Conservation (phyloP, 2,797 vertebrate genomes). For the Neosalanx taihuensis region DNA sequence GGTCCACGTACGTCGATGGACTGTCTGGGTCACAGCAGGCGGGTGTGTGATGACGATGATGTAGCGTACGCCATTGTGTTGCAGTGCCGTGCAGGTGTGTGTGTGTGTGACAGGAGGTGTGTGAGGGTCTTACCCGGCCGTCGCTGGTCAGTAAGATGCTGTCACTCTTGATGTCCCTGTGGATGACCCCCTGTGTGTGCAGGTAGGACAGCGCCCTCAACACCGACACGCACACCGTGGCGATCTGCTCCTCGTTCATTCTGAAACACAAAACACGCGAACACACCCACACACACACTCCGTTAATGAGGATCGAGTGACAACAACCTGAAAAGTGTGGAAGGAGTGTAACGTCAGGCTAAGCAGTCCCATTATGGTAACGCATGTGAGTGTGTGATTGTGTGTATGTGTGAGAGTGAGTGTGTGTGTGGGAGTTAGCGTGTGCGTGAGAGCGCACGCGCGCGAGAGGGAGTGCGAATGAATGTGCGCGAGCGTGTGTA, state of each 20-base stretch:
- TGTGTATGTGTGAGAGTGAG: too few relatives aligned
- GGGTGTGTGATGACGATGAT: not conserved
- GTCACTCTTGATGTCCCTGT: conserved; percentile 98
- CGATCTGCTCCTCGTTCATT: conserved; percentile 99
- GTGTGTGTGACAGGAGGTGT: conserved; percentile 1
- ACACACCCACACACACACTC: conserved; percentile 1
- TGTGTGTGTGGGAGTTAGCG: not conserved
- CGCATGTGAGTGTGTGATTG: not conserved
- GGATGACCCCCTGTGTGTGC: conserved; percentile 96
- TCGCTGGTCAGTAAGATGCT: conserved; percentile 97
- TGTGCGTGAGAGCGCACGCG: not conserved
- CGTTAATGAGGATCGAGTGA: too few relatives aligned
- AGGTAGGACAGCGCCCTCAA: conserved; percentile 92
- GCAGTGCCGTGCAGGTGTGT: conserved; percentile 6
- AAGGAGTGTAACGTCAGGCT: too few relatives aligned
- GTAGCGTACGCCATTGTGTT: too few relatives aligned
- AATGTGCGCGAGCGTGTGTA: not conserved
- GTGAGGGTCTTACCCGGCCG: conserved; percentile 79
- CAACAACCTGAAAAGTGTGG: too few relatives aligned
- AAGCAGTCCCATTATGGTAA: not conserved
- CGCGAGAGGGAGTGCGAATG: not conserved
- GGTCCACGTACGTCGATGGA: too few relatives aligned
- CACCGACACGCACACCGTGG: conserved; percentile 93
- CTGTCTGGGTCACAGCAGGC: too few relatives aligned
- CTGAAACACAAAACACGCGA: conserved; percentile 59